A percentile compares a stretch with the other conserved stretches of the same genome.
phyloP scores from a whole-genome alignment of 2,888 invertebrate genomes.

The Lithophane leautieri region DNA sequence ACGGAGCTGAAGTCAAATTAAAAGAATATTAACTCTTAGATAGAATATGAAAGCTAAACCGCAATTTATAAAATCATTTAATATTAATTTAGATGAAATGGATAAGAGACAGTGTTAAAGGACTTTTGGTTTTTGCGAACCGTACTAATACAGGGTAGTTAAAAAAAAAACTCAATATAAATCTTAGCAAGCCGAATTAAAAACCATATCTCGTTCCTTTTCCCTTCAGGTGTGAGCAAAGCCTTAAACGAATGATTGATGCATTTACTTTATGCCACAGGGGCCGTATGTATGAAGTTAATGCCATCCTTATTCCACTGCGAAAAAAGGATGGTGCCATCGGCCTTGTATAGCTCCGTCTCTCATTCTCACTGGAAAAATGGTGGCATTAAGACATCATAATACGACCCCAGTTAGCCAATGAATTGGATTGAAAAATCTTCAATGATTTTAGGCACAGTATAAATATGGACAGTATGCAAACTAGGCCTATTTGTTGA shows the following conservation, averaged over 20 bases:
- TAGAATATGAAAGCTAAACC: background rate
- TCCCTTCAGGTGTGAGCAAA: conserved; percentile 9
- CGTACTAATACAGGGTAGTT: background rate
- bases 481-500: too few species aligned
- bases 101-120: too few species aligned
- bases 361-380: too few species aligned
- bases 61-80: background rate
- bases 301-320: too few species aligned
- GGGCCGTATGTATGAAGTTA: too few species aligned
- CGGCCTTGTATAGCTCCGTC: too few species aligned
- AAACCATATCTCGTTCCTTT: conserved; percentile 24
- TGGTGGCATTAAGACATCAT: too few species aligned
- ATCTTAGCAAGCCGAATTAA: background rate
- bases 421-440: conserved; percentile 20
- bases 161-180: background rate
- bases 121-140: background rate
- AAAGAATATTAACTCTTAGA: background rate
- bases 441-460: background rate
- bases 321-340: too few species aligned
- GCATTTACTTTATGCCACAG: conserved; percentile 17
- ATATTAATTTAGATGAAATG: background rate
- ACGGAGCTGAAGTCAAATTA: background rate
- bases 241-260: conserved; percentile 22
- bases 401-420: too few species aligned
- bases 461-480: too few species aligned